Percentiles rank a stretch among this genome's conserved stretches.
Evolutionary conservation across 2,888 invertebrate genomes (phyloP).

Genomic region (Panorpa germanica): DNA sequence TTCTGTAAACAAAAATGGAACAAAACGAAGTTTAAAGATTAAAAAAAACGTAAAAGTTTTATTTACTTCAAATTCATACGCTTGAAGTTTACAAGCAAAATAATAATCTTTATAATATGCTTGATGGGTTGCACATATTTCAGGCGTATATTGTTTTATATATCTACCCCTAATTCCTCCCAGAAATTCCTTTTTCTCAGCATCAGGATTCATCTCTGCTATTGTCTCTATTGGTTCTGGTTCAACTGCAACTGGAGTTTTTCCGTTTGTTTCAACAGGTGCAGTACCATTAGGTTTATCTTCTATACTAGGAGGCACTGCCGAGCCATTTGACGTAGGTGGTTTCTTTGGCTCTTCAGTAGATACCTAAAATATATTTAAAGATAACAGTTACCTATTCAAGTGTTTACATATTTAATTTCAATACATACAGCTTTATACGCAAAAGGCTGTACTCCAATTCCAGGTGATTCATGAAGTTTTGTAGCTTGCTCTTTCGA

Average conservation of each 20-base stretch:
- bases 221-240: conserved; percentile 9
- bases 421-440: conserved; percentile 29
- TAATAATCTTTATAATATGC: too few species aligned
- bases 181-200: conserved; percentile 13
- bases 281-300: conserved; percentile 15
- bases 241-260: neutral
- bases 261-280: conserved; percentile 6
- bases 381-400: neutral
- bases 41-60: too few species aligned
- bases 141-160: too few species aligned
- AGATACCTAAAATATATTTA: conserved; percentile 11
- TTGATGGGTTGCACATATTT: too few species aligned
- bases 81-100: too few species aligned
- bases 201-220: conserved; percentile 6
- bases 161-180: too few species aligned
- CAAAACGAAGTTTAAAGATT: too few species aligned
- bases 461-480: conserved; percentile 36
- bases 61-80: too few species aligned
- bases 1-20: conserved; percentile 22
- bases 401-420: conserved; percentile 9
- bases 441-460: conserved; percentile 21
- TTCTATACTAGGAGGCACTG: conserved; percentile 21
- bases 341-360: conserved; percentile 21
- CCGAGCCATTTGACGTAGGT: conserved; percentile 20
- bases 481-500: conserved; percentile 56